A percentile compares a stretch with the other conserved stretches of the same genome.
phyloP scores from a whole-genome alignment of 2,888 invertebrate genomes.

The Pterostichus madidus region DNA sequence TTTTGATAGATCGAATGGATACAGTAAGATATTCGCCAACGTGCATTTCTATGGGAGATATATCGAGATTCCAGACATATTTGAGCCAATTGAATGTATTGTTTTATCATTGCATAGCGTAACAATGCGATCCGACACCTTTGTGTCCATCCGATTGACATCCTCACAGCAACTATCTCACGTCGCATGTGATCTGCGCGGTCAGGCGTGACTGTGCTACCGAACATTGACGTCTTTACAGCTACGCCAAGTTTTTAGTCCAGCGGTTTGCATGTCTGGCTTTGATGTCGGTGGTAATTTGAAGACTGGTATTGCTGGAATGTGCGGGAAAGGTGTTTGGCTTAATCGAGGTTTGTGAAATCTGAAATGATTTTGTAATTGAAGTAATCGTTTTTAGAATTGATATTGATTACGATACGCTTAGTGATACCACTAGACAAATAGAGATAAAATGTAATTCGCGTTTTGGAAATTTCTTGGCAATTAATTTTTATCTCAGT shows the following conservation, averaged over 20 bases:
- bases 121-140: slow-evolving; percentile 34
- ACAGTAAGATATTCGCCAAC: slow-evolving; percentile 3
- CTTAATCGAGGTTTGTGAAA: too few species aligned
- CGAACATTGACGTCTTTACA: neutral
- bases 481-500: too few species aligned
- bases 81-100: slow-evolving; percentile 41
- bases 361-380: too few species aligned
- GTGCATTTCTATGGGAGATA: neutral
- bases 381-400: too few species aligned
- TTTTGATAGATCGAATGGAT: neutral
- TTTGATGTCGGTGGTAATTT: slow-evolving; percentile 25
- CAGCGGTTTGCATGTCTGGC: neutral
- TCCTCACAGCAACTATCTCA: neutral
- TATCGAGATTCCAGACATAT: slow-evolving; percentile 17
- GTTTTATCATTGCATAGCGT: slow-evolving; percentile 18
- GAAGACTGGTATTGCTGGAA: neutral
- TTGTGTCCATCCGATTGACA: slow-evolving; percentile 31
- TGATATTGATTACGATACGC: too few species aligned
- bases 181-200: slow-evolving; percentile 2
- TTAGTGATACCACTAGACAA: too few species aligned
- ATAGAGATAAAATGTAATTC: too few species aligned
- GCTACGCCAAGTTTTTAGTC: neutral
- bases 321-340: neutral
- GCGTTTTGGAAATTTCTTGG: too few species aligned
- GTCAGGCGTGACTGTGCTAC: neutral